These are phyloP conservation scores for Planiliza haematocheilus DNA, from an alignment of 2,113 vertebrate species.

Conservation along the genomic window DNA sequence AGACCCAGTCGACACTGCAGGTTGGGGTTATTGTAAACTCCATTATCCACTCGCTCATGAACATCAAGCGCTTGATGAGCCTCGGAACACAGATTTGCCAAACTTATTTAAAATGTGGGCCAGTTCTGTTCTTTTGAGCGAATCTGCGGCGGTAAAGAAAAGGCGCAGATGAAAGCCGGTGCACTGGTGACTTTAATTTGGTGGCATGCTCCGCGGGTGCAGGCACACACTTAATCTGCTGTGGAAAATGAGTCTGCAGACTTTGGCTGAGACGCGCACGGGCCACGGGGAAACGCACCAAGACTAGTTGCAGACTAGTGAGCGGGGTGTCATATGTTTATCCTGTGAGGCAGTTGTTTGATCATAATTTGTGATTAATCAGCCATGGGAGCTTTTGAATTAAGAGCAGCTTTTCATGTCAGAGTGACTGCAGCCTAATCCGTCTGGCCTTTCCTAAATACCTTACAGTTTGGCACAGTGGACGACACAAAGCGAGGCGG, in stretches of 20 bases:
- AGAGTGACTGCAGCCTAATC: slow-evolving; percentile 63
- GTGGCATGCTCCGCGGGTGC: slow-evolving; percentile 35
- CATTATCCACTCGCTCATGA: not conserved
- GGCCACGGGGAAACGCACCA: slow-evolving; percentile 23
- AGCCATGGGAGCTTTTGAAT: slow-evolving; percentile 67
- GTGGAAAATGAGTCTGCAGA: slow-evolving; percentile 70
- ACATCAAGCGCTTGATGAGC: not conserved
- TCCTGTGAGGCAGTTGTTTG: slow-evolving; percentile 72
- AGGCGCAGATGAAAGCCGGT: slow-evolving; percentile 31
- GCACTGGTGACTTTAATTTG: slow-evolving; percentile 66
- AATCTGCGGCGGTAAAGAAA: slow-evolving; percentile 7
- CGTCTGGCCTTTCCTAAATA: slow-evolving; percentile 56
- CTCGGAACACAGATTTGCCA: slow-evolving; percentile 6
- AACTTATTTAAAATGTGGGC: not conserved
- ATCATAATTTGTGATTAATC: slow-evolving; percentile 76
- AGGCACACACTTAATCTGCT: slow-evolving; percentile 65
- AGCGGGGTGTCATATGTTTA: slow-evolving; percentile 64
- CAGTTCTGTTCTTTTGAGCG: slow-evolving; percentile 1
- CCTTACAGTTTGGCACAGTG: slow-evolving; percentile 50
- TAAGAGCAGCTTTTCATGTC: slow-evolving; percentile 66
- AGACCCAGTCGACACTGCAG: not conserved
- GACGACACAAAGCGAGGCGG: slow-evolving; percentile 53
- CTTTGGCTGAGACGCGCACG: slow-evolving; percentile 50
- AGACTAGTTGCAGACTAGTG: slow-evolving; percentile 39
- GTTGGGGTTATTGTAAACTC: not conserved